Evolutionary conservation across 2,797 vertebrate genomes (phyloP).

Genomic region (Sebastes minor): DNA sequence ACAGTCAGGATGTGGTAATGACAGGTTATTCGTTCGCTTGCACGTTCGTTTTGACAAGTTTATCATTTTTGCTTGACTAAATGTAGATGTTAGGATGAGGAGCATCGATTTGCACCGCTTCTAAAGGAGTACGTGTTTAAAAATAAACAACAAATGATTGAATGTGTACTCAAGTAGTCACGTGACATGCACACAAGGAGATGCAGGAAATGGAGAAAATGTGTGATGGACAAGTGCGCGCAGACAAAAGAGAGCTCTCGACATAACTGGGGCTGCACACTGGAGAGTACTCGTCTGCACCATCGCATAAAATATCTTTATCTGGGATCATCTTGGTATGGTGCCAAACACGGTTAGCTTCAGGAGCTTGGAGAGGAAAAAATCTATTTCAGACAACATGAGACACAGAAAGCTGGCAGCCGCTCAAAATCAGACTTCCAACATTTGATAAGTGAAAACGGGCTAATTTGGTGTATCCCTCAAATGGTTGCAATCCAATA

Average conservation of each 20-base stretch:
- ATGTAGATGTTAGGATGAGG: conserved; percentile 15
- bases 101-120: not conserved
- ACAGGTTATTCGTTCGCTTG: not conserved
- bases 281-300: conserved; percentile 71
- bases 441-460: conserved; percentile 70
- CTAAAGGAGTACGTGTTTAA: not conserved
- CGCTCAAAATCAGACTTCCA: conserved; percentile 63
- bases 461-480: conserved; percentile 72
- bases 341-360: conserved; percentile 73
- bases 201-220: conserved; percentile 31
- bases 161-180: conserved; percentile 22
- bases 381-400: conserved; percentile 68
- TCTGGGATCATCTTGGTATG: conserved; percentile 72
- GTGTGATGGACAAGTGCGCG: conserved; percentile 62
- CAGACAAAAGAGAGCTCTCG: conserved; percentile 66
- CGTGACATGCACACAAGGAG: conserved; percentile 27
- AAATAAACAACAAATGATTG: conserved; percentile 6
- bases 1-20: conserved; percentile 1
- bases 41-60: conserved; percentile 11
- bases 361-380: conserved; percentile 55
- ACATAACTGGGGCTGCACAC: conserved; percentile 76
- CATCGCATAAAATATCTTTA: conserved; percentile 75
- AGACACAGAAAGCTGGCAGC: conserved; percentile 73
- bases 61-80: not conserved
- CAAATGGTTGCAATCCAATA: conserved; percentile 63